phyloP scores from a whole-genome alignment of 2,888 invertebrate species.

The Meiosimyza platycephala region DNA sequence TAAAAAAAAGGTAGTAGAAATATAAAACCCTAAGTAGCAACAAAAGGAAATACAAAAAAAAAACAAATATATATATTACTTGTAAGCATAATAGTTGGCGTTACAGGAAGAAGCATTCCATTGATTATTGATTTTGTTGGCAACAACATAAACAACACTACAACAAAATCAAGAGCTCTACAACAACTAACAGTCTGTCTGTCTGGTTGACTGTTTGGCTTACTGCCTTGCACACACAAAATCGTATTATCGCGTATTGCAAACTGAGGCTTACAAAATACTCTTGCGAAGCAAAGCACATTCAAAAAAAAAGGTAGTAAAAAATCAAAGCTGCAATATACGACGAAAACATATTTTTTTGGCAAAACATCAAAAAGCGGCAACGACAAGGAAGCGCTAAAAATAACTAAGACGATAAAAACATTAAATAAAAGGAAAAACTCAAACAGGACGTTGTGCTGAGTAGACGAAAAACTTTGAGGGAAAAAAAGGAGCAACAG shows the following conservation, averaged over 20 bases:
- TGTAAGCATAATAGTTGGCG: no score
- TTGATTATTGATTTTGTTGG: slow-evolving; percentile 47
- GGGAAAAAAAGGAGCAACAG: slow-evolving; percentile 1
- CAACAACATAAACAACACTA: slow-evolving; percentile 17
- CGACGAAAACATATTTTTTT: slow-evolving; percentile 29
- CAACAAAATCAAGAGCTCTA: neutral
- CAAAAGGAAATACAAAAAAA: slow-evolving; percentile 30
- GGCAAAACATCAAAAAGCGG: slow-evolving; percentile 15
- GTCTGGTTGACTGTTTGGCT: neutral
- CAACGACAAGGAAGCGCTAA: slow-evolving; percentile 26
- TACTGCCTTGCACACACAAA: neutral
- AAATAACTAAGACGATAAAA: slow-evolving; percentile 34
- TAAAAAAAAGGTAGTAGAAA: slow-evolving; percentile 1
- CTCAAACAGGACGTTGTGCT: no score
- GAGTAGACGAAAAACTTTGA: neutral
- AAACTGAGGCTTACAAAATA: slow-evolving; percentile 16
- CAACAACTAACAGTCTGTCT: neutral
- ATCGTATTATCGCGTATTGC: slow-evolving; percentile 4
- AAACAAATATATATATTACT: neutral
- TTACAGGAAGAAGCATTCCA: slow-evolving; percentile 12
- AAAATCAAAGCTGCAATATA: slow-evolving; percentile 10
- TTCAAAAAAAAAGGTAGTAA: slow-evolving; percentile 39
- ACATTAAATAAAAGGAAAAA: slow-evolving; percentile 19
- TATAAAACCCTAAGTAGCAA: slow-evolving; percentile 1
- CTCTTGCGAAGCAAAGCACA: slow-evolving; percentile 26